A percentile compares a stretch with the other conserved stretches of the same genome.
These are phyloP conservation scores for Myrmecobius fasciatus DNA, from an alignment of 2,113 vertebrate genomes.

Conservation along the genomic window DNA sequence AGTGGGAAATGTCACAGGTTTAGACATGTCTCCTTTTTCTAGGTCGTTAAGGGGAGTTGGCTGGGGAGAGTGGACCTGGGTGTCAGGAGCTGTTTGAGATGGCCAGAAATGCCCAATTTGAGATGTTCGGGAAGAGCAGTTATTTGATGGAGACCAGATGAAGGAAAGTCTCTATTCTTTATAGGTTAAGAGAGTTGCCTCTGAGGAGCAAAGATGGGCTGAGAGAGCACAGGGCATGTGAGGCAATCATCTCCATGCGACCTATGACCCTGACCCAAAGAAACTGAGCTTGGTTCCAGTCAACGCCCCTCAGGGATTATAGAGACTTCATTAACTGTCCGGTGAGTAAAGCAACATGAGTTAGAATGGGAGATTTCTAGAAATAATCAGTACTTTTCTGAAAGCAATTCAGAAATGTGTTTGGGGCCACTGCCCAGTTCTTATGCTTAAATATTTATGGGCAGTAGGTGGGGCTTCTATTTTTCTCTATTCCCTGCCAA, in stretches of 20 bases:
- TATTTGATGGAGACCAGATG: not conserved
- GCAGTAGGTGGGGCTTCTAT: not conserved
- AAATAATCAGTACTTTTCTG: not conserved
- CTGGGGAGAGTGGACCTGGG: not conserved
- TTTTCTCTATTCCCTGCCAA: not conserved
- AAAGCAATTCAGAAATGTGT: not conserved
- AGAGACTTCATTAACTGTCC: not conserved
- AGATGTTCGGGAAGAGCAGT: not conserved
- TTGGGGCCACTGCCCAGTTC: not conserved
- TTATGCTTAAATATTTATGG: not conserved
- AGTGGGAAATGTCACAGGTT: not conserved
- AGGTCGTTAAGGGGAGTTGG: not conserved
- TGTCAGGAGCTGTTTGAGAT: not conserved
- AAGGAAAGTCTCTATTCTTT: not conserved
- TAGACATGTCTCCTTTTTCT: not conserved
- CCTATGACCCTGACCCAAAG: not conserved
- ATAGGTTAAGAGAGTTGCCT: not conserved
- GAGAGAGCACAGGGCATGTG: not conserved
- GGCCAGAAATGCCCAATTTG: not conserved
- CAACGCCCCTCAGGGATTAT: too few species aligned
- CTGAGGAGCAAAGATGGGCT: not conserved
- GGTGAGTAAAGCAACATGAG: not conserved
- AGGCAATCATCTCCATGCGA: not conserved
- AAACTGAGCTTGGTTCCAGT: not conserved
- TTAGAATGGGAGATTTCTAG: not conserved